These are phyloP conservation scores for Prunella strophiata DNA, from an alignment of 2,797 vertebrate species.

Conservation along the genomic window DNA sequence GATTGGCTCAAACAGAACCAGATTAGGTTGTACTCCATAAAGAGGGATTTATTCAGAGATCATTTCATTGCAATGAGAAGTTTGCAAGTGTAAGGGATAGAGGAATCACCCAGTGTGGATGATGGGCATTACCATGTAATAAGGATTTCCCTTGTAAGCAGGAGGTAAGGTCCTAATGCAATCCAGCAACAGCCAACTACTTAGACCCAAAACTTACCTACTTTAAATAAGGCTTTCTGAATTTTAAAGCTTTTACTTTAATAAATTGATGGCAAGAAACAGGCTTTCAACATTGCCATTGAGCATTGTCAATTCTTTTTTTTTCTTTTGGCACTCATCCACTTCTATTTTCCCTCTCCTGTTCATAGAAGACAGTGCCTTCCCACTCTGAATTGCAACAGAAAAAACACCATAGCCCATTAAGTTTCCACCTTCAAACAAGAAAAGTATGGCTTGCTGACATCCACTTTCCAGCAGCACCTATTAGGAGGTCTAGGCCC, in stretches of 20 bases:
- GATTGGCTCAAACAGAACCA: not conserved
- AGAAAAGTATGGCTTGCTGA: not conserved
- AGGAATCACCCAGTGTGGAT: not conserved
- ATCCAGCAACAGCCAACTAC: not conserved
- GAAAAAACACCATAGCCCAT: not conserved
- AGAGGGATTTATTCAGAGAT: not conserved
- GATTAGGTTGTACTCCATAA: not conserved
- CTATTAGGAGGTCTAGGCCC: not conserved
- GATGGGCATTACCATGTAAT: not conserved
- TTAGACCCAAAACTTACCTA: not conserved
- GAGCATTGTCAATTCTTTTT: not conserved
- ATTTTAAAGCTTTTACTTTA: constrained; percentile 3
- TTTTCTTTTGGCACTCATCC: not conserved
- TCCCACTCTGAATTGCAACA: not conserved
- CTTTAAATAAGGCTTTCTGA: not conserved
- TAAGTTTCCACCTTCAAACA: not conserved
- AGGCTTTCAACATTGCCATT: not conserved
- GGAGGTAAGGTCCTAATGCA: not conserved
- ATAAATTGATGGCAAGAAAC: not conserved
- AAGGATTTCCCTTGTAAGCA: not conserved
- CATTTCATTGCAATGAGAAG: not conserved
- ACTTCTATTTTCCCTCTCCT: not conserved
- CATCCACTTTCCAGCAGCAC: not conserved
- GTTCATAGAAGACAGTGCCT: not conserved
- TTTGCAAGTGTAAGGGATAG: not conserved